These are phyloP conservation scores for Labia minor DNA, from an alignment of 2,888 invertebrate genomes.

Conservation along the genomic window DNA sequence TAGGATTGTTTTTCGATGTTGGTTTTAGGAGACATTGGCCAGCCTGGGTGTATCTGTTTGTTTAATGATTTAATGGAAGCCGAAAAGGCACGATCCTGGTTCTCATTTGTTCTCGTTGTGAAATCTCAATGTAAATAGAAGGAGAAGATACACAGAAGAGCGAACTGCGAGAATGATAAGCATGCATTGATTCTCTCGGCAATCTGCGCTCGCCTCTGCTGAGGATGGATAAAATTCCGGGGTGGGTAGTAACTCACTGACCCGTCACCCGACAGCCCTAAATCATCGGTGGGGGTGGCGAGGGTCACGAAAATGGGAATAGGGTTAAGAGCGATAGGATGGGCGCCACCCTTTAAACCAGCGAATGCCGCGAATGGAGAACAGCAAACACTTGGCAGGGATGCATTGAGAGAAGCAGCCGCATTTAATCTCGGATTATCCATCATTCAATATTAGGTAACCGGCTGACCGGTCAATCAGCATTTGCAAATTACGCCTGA, in stretches of 20 bases:
- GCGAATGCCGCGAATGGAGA: too few relatives aligned
- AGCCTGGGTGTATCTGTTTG: background rate
- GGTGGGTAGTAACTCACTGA: too few relatives aligned
- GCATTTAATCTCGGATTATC: slow-evolving; percentile 1
- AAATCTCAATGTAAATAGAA: slow-evolving; percentile 13
- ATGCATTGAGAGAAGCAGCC: background rate
- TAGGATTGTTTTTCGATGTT: too few relatives aligned
- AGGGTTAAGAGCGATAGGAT: too few relatives aligned
- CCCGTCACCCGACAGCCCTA: too few relatives aligned
- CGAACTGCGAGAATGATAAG: background rate
- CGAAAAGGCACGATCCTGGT: background rate
- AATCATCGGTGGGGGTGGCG: too few relatives aligned
- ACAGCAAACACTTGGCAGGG: too few relatives aligned
- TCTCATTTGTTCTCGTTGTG: background rate
- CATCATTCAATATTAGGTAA: background rate
- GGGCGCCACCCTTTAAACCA: too few relatives aligned
- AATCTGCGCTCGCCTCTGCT: too few relatives aligned
- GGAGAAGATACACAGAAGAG: slow-evolving; percentile 4
- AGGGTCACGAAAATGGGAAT: too few relatives aligned
- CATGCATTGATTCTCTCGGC: too few relatives aligned
- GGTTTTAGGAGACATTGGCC: background rate
- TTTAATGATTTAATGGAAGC: slow-evolving; percentile 2
- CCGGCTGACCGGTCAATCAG: background rate
- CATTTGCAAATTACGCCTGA: background rate
- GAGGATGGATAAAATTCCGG: too few relatives aligned